Evolutionary conservation across 2,113 vertebrate species (phyloP).

Genomic region (Lates calcarifer): DNA sequence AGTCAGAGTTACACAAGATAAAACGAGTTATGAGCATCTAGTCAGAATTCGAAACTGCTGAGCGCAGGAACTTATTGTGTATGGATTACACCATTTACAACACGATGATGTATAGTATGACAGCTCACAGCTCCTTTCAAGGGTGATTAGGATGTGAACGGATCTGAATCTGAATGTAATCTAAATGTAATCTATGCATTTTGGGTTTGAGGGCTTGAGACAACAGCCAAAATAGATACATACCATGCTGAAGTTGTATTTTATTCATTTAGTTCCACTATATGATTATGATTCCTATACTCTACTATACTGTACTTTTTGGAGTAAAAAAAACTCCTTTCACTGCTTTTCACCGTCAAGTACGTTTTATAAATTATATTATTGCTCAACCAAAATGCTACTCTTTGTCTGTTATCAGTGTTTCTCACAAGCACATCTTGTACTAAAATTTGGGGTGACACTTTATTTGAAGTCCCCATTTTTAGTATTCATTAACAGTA

Average conservation of each 20-base stretch:
- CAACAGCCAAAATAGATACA: not conserved
- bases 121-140: conserved; percentile 19
- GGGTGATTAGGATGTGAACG: conserved; percentile 9
- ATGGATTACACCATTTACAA: conserved; percentile 33
- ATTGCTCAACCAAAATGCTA: too few species aligned
- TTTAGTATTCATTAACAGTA: too few species aligned
- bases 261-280: not conserved
- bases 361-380: too few species aligned
- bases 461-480: too few species aligned
- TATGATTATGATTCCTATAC: not conserved
- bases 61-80: conserved; percentile 25
- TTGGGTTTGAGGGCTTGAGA: not conserved
- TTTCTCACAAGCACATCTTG: not conserved
- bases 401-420: too few species aligned
- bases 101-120: conserved; percentile 19
- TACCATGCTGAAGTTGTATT: not conserved
- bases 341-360: not conserved
- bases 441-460: too few species aligned
- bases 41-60: conserved; percentile 26
- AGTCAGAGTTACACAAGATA: conserved; percentile 4
- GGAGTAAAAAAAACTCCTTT: not conserved
- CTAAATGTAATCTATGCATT: conserved; percentile 23
- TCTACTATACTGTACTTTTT: too few species aligned
- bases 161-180: not conserved
- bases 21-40: conserved; percentile 18